Base-by-base conservation (phyloP, 2,113 vertebrate species). In the Scartelaos histophorus region DNA sequence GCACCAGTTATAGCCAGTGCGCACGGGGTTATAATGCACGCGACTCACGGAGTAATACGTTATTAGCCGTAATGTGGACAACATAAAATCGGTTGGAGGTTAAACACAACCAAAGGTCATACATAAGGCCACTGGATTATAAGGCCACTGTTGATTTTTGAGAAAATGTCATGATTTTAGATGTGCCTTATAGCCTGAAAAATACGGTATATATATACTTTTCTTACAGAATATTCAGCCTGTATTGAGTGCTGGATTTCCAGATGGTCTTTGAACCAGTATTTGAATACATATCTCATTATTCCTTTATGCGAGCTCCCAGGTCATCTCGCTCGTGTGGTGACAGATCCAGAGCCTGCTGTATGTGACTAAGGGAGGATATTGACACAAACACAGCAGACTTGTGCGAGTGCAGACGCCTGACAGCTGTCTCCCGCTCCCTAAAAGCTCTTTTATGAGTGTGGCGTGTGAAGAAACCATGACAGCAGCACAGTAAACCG, bases 361-460 rank as follows among this genome's bases (percentile, higher is more conserved):
- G 11, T 3, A 67, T 72, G 67, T 64, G 46, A 56, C 66, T 54
- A 10, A 10, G 65, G 72, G 67, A 46, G 72, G 62, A 72, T 25
- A 64, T 29, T 71, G 67, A 82, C 75, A 60, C 74, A 80, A 73
- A 25, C 43, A 75, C 67, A 19, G n/a, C 51, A 61, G 38, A 65
- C 74, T 13, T 13, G 68, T 69, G 76, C 84, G 77, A 74, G 13
- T 71, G 35, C 75, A 57, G 70, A 71, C 84, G 78, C 58, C 66
- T 73, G 85, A 76, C 80, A 84, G 70, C 38, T 87, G 86, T 81
- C 83, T 79, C 45, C 67, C 64, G 76, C 78, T 24, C n/a, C 54
- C 84, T 81, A 74, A 85, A 88, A 85, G 76, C 71, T 87, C 56
- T 76, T 75, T 83, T 66, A 79, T 69, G 68, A 73, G 70, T 46